Conservation (phyloP, 1,140 invertebrate genomes). For the Caligus rogercresseyi region DNA sequence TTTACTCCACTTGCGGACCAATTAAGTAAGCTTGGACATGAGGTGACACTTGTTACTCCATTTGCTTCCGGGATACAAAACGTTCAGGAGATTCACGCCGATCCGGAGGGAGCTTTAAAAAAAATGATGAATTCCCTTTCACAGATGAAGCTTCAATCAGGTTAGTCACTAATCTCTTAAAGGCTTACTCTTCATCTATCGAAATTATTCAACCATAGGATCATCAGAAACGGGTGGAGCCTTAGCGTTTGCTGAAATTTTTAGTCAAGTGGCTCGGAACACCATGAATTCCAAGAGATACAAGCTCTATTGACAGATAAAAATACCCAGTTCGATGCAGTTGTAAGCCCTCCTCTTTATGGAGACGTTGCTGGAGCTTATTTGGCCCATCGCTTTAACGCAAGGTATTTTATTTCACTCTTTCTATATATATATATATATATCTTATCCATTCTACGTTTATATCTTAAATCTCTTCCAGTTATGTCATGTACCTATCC, state of each 20-base stretch:
- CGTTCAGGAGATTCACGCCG: background rate
- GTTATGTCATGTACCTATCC: background rate
- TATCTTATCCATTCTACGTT: no score
- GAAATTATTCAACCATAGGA: background rate
- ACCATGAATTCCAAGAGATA: background rate
- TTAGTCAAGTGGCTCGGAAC: background rate
- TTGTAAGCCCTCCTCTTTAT: background rate
- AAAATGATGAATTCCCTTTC: background rate
- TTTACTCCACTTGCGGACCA: conserved; percentile 6
- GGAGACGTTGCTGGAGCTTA: background rate
- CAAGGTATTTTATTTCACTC: conserved; percentile 3
- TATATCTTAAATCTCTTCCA: background rate
- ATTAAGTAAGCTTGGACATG: background rate
- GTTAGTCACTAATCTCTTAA: no score
- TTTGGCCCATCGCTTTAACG: background rate
- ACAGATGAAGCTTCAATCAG: background rate
- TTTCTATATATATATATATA: background rate
- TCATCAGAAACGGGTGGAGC: background rate
- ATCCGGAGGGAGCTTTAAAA: background rate
- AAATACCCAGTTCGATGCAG: conserved; percentile 5
- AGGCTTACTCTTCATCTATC: background rate
- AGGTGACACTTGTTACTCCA: conserved; percentile 9
- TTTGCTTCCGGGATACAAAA: background rate
- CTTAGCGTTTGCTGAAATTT: background rate
- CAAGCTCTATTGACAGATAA: background rate